These are phyloP conservation scores for Rhizoglyphus robini DNA, from an alignment of 1,140 invertebrate genomes.

Conservation along the genomic window DNA sequence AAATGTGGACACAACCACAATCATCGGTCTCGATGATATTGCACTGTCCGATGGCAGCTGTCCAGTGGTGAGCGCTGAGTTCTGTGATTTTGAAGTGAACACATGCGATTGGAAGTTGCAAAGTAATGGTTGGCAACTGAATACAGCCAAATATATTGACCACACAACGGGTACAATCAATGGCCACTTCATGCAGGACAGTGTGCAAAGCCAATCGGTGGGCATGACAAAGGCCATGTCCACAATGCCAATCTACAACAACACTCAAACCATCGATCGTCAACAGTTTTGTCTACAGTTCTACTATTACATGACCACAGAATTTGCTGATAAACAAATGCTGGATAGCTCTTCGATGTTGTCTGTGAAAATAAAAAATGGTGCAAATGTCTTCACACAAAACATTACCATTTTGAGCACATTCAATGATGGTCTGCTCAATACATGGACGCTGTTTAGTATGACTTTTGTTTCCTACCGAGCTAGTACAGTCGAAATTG, in stretches of 20 bases:
- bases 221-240: neutral
- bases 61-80: neutral
- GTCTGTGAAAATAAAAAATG: neutral
- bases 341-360: neutral
- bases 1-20: neutral
- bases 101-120: neutral
- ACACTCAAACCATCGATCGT: neutral
- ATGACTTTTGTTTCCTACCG: neutral
- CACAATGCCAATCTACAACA: neutral
- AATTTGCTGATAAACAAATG: neutral
- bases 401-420: neutral
- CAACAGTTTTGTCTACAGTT: neutral
- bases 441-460: neutral
- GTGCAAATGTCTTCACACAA: neutral
- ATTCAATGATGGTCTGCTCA: neutral
- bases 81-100: slow-evolving; percentile 9
- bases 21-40: neutral
- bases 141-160: neutral
- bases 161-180: neutral
- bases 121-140: neutral
- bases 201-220: neutral
- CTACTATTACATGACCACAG: slow-evolving; percentile 3
- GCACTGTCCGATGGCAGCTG: neutral
- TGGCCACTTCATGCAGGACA: neutral
- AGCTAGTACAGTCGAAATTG: neutral